Evolutionary conservation across 1,140 invertebrate genomes (phyloP).

Genomic region (Drosophila quadrilineata): DNA sequence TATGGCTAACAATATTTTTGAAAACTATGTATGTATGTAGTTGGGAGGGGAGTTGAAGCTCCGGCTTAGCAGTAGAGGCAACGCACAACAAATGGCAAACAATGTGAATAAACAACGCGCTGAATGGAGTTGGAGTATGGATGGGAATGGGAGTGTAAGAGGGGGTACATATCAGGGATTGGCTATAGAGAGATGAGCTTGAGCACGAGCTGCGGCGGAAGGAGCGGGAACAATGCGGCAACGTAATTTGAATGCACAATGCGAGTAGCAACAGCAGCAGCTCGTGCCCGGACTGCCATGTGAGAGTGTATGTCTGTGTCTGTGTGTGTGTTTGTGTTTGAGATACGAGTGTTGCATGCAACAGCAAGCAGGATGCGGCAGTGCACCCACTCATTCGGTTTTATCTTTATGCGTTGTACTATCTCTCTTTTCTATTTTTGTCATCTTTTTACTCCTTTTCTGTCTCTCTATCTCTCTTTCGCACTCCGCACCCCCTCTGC

Average conservation of each 20-base stretch:
- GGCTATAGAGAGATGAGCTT: background rate
- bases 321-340: no score
- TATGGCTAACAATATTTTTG: constrained; percentile 73
- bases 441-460: background rate
- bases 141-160: background rate
- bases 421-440: constrained; percentile 29
- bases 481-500: no score
- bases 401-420: constrained; percentile 61
- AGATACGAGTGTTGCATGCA: constrained; percentile 7
- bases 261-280: constrained; percentile 24
- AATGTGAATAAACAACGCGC: constrained; percentile 69
- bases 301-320: no score
- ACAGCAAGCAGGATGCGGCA: constrained; percentile 45
- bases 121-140: background rate
- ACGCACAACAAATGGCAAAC: constrained; percentile 64
- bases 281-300: constrained; percentile 34
- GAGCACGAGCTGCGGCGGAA: constrained; percentile 13
- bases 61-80: background rate
- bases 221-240: constrained; percentile 45
- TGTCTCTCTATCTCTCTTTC: no score
- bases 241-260: constrained; percentile 75
- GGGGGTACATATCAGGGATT: no score
- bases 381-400: constrained; percentile 49
- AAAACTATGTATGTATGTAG: constrained; percentile 38
- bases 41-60: background rate